A percentile compares a stretch with the other conserved stretches of the same genome.
Conservation (phyloP, 2,888 invertebrate genomes). For the Caenorhabditis zanzibari region DNA sequence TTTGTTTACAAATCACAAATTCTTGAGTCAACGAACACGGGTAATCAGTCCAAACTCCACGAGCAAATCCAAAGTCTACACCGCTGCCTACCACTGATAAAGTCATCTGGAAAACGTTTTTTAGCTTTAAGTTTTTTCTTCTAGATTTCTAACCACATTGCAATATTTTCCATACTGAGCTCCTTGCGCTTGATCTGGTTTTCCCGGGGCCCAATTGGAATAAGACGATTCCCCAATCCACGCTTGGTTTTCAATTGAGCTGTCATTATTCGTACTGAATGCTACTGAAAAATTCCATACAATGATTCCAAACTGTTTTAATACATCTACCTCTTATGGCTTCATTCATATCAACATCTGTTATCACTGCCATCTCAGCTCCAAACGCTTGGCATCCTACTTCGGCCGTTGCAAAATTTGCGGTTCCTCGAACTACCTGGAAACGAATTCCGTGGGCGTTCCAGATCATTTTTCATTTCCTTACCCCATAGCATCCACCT, state of each 20-base stretch:
- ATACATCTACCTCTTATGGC: constrained; percentile 34
- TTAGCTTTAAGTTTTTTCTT: background rate
- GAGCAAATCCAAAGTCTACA: constrained; percentile 18
- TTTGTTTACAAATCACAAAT: constrained; percentile 34
- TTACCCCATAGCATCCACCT: constrained; percentile 38
- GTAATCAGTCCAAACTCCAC: constrained; percentile 46
- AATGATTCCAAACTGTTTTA: background rate
- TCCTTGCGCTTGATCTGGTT: constrained; percentile 39
- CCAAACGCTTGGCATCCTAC: constrained; percentile 26
- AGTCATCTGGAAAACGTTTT: constrained; percentile 20
- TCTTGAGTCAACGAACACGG: constrained; percentile 31
- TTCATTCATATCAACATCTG: constrained; percentile 42
- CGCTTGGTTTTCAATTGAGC: constrained; percentile 20
- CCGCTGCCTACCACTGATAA: constrained; percentile 36
- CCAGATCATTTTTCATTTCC: background rate
- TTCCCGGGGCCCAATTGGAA: constrained; percentile 40
- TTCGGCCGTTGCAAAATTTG: background rate
- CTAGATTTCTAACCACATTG: constrained; percentile 16
- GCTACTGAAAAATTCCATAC: constrained; percentile 23
- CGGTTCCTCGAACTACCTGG: constrained; percentile 39
- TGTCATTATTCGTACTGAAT: constrained; percentile 39
- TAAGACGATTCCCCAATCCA: constrained; percentile 40
- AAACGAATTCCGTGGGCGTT: background rate
- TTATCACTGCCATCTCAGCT: constrained; percentile 26
- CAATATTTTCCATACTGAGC: constrained; percentile 19